phyloP scores from a whole-genome alignment of 2,113 vertebrate species.

The Urocolius indicus region DNA sequence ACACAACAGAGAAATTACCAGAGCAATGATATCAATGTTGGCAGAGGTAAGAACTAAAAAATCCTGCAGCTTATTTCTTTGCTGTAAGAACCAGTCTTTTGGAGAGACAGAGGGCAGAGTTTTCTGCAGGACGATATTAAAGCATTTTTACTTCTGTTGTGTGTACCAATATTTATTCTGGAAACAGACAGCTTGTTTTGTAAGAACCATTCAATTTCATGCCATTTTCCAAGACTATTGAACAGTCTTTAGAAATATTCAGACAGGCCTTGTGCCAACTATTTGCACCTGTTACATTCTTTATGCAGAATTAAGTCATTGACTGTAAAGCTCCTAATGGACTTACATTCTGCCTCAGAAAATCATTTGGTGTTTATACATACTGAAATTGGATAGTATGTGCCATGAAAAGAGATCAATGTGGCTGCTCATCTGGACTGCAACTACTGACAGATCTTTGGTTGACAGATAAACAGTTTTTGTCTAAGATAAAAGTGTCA shows the following conservation, averaged over 20 bases:
- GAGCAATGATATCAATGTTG: not conserved
- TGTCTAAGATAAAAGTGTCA: not conserved
- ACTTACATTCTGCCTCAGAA: constrained; percentile 9
- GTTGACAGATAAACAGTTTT: not conserved
- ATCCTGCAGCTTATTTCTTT: not conserved
- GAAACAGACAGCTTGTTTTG: not conserved
- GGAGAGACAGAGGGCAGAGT: not conserved
- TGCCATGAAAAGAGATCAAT: not conserved
- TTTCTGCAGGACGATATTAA: not conserved
- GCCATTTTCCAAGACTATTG: constrained; percentile 21
- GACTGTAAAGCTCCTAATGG: not conserved
- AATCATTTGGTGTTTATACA: constrained; percentile 4
- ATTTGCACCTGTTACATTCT: constrained; percentile 58
- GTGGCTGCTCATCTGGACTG: not conserved
- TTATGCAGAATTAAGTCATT: constrained; percentile 39
- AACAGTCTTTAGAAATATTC: constrained; percentile 40
- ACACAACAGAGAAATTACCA: not conserved
- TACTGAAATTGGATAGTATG: not conserved
- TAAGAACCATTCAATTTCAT: not conserved
- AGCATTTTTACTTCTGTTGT: not conserved
- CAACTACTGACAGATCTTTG: not conserved
- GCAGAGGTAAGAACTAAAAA: not conserved
- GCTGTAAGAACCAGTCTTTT: not conserved
- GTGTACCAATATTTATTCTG: not conserved
- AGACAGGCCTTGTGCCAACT: constrained; percentile 25